phyloP scores from a whole-genome alignment of 1,140 invertebrate genomes.

The Cephus cinctus region DNA sequence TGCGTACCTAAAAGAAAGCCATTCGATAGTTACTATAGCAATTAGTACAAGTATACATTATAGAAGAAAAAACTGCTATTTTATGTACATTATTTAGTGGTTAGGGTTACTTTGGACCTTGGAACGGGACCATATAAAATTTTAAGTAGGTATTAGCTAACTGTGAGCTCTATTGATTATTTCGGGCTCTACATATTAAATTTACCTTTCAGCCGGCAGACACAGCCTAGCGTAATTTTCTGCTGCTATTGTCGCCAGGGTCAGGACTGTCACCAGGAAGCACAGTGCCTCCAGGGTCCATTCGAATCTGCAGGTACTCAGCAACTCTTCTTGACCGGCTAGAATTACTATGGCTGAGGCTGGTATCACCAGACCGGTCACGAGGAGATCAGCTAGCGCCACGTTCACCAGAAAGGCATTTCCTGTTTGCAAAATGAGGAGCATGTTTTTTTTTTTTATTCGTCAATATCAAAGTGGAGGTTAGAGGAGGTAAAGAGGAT shows the following conservation, averaged over 20 bases:
- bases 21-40: not conserved
- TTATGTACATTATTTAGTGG: too few relatives aligned
- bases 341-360: constrained; percentile 69
- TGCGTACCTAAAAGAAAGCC: constrained; percentile 35
- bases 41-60: too few relatives aligned
- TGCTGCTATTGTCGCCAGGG: constrained; percentile 62
- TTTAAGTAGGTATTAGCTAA: too few relatives aligned
- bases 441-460: constrained; percentile 18
- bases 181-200: too few relatives aligned
- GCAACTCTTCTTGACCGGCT: constrained; percentile 62
- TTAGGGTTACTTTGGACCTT: too few relatives aligned
- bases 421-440: constrained; percentile 53
- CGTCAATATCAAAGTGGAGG: not conserved
- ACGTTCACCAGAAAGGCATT: constrained; percentile 78
- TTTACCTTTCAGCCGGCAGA: constrained; percentile 56
- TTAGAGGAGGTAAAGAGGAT: not conserved
- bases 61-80: too few relatives aligned
- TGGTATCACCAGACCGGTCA: constrained; percentile 72
- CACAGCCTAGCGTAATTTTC: constrained; percentile 67
- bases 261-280: constrained; percentile 66
- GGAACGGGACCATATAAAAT: too few relatives aligned
- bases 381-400: constrained; percentile 71
- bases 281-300: constrained; percentile 68
- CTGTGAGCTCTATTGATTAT: too few relatives aligned
- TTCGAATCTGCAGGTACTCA: constrained; percentile 65